Evolutionary conservation across 35 echinoderm and acorn worm species (phyloP).

Genomic region (Patiria miniata): DNA sequence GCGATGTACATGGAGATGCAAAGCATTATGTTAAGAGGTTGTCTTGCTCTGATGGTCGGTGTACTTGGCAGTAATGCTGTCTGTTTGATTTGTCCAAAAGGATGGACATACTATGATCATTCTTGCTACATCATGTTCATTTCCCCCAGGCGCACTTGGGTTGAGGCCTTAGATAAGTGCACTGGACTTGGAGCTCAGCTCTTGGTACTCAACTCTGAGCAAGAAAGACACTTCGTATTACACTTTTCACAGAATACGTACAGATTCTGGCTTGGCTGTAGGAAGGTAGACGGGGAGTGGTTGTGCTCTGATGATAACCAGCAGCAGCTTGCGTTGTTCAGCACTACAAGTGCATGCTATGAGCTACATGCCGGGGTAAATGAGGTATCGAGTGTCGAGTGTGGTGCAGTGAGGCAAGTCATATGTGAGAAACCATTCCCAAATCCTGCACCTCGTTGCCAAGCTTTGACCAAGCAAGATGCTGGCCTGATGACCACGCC

Average conservation of each 20-base stretch:
- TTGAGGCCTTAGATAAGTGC: background rate
- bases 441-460: background rate
- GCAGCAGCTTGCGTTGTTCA: background rate
- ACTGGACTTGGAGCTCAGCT: background rate
- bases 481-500: background rate
- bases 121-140: background rate
- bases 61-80: background rate
- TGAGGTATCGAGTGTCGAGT: too few relatives aligned
- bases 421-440: background rate
- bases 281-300: background rate
- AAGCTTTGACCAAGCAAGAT: background rate
- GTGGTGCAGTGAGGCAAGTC: too few relatives aligned
- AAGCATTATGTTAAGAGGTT: slow-evolving; percentile 6
- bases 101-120: background rate
- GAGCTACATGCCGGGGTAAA: too few relatives aligned
- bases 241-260: too few relatives aligned
- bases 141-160: background rate
- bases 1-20: background rate
- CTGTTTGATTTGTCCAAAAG: background rate
- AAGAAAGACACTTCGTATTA: background rate
- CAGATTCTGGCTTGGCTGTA: background rate
- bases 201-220: background rate
- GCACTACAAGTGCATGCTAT: too few relatives aligned
- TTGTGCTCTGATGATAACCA: background rate
- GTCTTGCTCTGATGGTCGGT: background rate